A percentile compares a stretch with the other conserved stretches of the same genome.
These are phyloP conservation scores for Mobula hypostoma DNA, from an alignment of 2,113 vertebrate species.

Conservation along the genomic window DNA sequence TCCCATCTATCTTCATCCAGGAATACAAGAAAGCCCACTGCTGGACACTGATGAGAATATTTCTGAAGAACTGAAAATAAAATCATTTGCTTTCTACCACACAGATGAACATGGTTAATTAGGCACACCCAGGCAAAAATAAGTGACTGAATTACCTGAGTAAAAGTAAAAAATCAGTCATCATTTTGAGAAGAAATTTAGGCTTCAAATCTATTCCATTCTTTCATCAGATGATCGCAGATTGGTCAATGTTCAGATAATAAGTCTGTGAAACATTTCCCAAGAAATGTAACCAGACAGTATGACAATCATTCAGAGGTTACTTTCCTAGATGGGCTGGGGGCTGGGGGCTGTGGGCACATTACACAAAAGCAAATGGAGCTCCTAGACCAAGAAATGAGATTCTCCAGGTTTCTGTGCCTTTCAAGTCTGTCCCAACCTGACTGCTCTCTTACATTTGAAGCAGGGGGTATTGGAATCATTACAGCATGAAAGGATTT, in stretches of 20 bases:
- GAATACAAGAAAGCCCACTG: neutral
- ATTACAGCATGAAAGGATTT: neutral
- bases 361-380: neutral
- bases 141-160: neutral
- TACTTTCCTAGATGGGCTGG: too few relatives aligned
- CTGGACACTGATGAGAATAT: neutral
- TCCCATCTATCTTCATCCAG: neutral
- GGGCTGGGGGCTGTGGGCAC: neutral
- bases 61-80: neutral
- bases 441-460: neutral
- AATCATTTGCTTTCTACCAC: neutral
- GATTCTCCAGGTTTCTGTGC: neutral
- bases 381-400: neutral
- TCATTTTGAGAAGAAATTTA: neutral
- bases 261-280: neutral
- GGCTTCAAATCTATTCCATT: neutral
- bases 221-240: neutral
- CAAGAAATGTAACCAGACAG: neutral
- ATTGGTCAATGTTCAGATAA: neutral
- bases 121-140: neutral
- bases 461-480: neutral
- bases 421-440: conserved; percentile 22
- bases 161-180: neutral
- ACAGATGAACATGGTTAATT: neutral
- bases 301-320: neutral